phyloP scores from a whole-genome alignment of 2,113 vertebrate genomes.

The Bos indicus region DNA sequence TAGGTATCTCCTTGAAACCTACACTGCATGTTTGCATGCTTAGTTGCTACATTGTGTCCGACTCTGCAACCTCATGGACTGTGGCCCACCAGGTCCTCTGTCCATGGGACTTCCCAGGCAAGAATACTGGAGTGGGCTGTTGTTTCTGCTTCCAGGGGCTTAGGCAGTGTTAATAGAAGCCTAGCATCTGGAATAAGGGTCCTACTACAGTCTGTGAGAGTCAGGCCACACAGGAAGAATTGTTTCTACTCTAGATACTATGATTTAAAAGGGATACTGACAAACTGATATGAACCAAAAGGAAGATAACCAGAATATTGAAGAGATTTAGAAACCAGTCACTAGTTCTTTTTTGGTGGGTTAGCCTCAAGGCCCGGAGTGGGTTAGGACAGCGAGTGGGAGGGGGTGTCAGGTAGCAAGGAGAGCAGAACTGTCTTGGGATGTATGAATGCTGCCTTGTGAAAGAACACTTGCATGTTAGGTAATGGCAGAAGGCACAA shows the following conservation, averaged over 20 bases:
- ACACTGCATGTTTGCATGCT: not conserved
- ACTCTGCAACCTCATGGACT: not conserved
- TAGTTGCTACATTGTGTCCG: not conserved
- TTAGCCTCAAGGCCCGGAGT: not conserved
- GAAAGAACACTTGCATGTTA: not conserved
- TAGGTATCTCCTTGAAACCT: not conserved
- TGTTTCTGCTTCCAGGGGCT: not conserved
- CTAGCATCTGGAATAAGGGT: not conserved
- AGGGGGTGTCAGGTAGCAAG: not conserved
- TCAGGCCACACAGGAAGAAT: conserved; percentile 17
- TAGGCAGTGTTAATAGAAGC: not conserved
- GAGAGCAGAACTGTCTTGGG: not conserved
- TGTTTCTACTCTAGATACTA: not conserved
- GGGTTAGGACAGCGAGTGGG: not conserved
- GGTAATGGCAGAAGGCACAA: not conserved
- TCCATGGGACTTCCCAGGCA: not conserved
- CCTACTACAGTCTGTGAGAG: not conserved
- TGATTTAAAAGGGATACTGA: not conserved
- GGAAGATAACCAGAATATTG: not conserved
- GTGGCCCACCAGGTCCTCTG: not conserved
- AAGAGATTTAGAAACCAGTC: not conserved
- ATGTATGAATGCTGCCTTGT: not conserved
- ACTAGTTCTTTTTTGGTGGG: not conserved
- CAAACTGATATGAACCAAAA: not conserved
- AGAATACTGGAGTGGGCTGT: not conserved